Conservation (phyloP, 2,888 invertebrate species). For the Drosophila austrosaltans region DNA sequence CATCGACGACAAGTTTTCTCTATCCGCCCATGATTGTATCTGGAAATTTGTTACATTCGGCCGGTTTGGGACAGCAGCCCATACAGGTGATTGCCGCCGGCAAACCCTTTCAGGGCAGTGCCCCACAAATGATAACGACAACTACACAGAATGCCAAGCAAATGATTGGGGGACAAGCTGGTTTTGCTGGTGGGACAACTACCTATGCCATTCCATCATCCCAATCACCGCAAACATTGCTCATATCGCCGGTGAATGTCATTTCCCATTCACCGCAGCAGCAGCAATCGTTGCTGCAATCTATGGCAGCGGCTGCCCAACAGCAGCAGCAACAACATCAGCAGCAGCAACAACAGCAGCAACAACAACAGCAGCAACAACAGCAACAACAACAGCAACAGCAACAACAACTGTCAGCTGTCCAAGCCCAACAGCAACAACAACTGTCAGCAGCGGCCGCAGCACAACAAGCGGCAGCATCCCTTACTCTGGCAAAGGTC, state of each 20-base stretch:
- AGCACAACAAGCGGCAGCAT: conserved; percentile 55
- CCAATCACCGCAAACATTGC: conserved; percentile 90
- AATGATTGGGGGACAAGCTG: conserved; percentile 84
- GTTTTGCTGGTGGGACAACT: conserved; percentile 82
- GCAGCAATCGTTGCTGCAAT: conserved; percentile 82
- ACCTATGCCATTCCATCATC: conserved; percentile 91
- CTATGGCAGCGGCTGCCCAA: conserved; percentile 77
- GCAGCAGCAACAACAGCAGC: conserved; percentile 45
- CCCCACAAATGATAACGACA: conserved; percentile 93
- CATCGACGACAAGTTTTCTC: conserved; percentile 86
- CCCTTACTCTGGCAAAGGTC: conserved; percentile 31
- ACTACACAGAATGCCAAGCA: conserved; percentile 87
- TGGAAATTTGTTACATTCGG: conserved; percentile 88
- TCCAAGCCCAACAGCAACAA: conserved; percentile 53
- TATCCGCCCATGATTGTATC: conserved; percentile 93
- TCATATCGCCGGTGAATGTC: conserved; percentile 85
- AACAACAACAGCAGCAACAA: conserved; percentile 47
- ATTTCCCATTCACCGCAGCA: conserved; percentile 82
- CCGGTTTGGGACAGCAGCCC: conserved; percentile 82
- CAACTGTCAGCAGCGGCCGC: conserved; percentile 53
- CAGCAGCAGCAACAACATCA: conserved; percentile 77
- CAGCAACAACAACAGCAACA: conserved; percentile 67
- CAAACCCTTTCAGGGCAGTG: conserved; percentile 92
- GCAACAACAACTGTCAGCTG: conserved; percentile 37
- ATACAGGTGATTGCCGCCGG: conserved; percentile 90